phyloP scores from a whole-genome alignment of 2,888 invertebrate genomes.

The Deilephila elpenor region DNA sequence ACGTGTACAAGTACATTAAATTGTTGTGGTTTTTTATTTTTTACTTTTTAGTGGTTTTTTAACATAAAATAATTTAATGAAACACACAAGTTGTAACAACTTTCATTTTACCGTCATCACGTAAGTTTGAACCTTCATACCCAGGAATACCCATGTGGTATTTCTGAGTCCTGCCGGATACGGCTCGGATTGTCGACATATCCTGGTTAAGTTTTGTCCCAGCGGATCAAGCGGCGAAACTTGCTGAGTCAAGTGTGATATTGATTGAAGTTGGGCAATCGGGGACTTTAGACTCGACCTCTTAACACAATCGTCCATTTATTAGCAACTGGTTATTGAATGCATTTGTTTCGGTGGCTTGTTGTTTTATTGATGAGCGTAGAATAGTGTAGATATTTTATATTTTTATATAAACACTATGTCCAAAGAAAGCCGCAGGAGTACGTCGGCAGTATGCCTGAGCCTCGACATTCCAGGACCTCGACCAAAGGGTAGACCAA shows the following conservation, averaged over 20 bases:
- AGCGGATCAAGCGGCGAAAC: conserved; percentile 36
- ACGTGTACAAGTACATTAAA: too few species aligned
- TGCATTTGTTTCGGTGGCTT: not conserved
- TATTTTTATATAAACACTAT: too few species aligned
- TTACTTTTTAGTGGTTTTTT: too few species aligned
- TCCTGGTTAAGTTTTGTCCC: conserved; percentile 39
- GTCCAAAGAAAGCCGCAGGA: too few species aligned
- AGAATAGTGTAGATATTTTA: too few species aligned
- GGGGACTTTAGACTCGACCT: not conserved
- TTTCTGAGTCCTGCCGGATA: conserved; percentile 13
- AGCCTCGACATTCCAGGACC: too few species aligned
- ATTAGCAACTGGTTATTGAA: conserved; percentile 2
- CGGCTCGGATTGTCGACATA: conserved; percentile 24
- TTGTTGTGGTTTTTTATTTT: too few species aligned
- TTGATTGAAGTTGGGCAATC: conserved; percentile 8
- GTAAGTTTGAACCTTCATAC: not conserved
- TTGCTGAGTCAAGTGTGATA: conserved; percentile 27
- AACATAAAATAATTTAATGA: not conserved
- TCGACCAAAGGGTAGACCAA: too few species aligned
- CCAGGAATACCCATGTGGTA: not conserved
- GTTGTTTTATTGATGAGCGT: not conserved
- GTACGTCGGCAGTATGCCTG: too few species aligned
- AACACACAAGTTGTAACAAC: too few species aligned
- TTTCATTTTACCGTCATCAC: too few species aligned
- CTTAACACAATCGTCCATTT: not conserved